Conservation (phyloP, 1,140 invertebrate genomes). For the Drosophila ercepeae region DNA sequence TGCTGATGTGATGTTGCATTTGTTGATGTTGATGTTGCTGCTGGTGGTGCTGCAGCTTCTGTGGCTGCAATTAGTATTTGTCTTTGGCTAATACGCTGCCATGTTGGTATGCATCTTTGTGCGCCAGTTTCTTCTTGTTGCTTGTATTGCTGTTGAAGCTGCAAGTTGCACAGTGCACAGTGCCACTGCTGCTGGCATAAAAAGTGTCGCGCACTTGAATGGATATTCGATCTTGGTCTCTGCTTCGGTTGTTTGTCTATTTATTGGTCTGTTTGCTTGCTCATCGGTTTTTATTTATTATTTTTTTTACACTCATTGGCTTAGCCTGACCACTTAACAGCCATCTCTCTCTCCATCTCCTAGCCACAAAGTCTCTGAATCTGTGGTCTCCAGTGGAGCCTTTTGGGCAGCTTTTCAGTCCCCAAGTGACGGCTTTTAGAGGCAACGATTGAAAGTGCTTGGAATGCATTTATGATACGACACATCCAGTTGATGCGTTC, state of each 20-base stretch:
- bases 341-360: constrained; percentile 25
- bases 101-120: constrained; percentile 75
- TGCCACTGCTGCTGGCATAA: constrained; percentile 54
- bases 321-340: constrained; percentile 72
- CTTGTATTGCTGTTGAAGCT: constrained; percentile 16
- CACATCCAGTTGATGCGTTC: constrained; percentile 21
- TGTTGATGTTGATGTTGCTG: constrained; percentile 41
- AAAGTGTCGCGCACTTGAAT: constrained; percentile 68
- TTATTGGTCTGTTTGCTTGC: constrained; percentile 73
- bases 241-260: constrained; percentile 76
- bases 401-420: constrained; percentile 36
- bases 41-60: constrained; percentile 36
- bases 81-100: constrained; percentile 82
- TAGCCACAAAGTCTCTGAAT: neutral
- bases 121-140: constrained; percentile 56
- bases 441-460: constrained; percentile 43
- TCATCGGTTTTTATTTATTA: constrained; percentile 43
- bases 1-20: constrained; percentile 27
- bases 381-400: constrained; percentile 16
- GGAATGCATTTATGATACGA: constrained; percentile 50
- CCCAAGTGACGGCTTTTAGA: constrained; percentile 44
- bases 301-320: constrained; percentile 54
- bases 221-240: constrained; percentile 54
- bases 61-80: constrained; percentile 82
- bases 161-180: neutral